Evolutionary conservation across 2,888 invertebrate genomes (phyloP).

Genomic region (Crematogaster levior): DNA sequence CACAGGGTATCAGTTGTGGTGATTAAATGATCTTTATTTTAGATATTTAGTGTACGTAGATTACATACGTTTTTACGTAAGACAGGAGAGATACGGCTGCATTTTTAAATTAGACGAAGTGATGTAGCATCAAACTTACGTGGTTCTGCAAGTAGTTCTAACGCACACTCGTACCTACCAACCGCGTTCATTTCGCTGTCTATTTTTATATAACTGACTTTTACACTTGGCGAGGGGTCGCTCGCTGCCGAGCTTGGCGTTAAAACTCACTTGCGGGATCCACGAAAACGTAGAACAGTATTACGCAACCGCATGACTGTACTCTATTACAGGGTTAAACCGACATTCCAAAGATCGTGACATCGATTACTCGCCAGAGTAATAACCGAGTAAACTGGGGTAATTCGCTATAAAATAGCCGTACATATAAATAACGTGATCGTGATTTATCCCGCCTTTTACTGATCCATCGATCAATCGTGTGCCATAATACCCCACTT

Average conservation of each 20-base stretch:
- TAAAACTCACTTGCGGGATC: conserved; percentile 31
- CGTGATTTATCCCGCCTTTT: conserved; percentile 38
- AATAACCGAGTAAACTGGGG: conserved; percentile 47
- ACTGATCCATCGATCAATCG: conserved; percentile 30
- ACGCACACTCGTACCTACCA: not conserved
- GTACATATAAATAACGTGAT: not conserved
- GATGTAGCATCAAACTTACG: conserved; percentile 22
- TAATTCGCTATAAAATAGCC: conserved; percentile 33
- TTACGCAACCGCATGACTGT: conserved; percentile 54
- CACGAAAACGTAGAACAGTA: conserved; percentile 50
- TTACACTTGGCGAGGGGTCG: not conserved
- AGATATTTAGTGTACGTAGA: conserved; percentile 50
- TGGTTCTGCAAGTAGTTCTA: conserved; percentile 20
- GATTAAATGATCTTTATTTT: conserved; percentile 63
- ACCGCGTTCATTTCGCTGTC: not conserved
- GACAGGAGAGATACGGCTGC: conserved; percentile 6
- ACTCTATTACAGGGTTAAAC: conserved; percentile 38
- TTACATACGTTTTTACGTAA: conserved; percentile 10
- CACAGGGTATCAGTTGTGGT: conserved; percentile 71
- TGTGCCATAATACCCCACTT: conserved; percentile 44
- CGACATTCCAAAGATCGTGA: conserved; percentile 51
- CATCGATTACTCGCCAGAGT: conserved; percentile 34
- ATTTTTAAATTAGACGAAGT: conserved; percentile 8
- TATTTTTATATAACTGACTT: conserved; percentile 35
- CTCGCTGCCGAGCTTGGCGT: not conserved